Conservation (phyloP, 2,888 invertebrate genomes). For the Monochamus alternatus region DNA sequence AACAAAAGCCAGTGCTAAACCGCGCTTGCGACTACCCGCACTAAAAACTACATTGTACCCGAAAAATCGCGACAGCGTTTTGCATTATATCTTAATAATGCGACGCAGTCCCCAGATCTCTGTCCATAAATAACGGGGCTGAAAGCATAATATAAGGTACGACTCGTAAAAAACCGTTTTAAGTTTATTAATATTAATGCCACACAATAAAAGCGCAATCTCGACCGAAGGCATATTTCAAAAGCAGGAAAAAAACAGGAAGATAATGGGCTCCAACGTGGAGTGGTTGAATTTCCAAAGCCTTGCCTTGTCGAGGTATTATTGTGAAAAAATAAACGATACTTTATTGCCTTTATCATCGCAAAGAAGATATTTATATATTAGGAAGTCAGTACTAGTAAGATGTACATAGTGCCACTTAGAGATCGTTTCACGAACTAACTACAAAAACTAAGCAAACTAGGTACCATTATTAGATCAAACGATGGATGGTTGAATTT, state of each 20-base stretch:
- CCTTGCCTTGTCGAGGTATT: slow-evolving; percentile 1
- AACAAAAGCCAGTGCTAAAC: background rate
- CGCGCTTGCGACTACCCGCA: background rate
- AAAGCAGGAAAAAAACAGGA: slow-evolving; percentile 35
- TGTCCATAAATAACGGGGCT: slow-evolving; percentile 58
- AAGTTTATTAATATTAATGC: slow-evolving; percentile 64
- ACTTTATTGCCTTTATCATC: no score
- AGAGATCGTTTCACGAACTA: no score
- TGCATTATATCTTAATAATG: slow-evolving; percentile 52
- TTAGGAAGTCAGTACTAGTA: no score
- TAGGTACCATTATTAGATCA: no score
- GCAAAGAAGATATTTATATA: no score
- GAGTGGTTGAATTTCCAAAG: background rate
- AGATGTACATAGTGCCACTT: no score
- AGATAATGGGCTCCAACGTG: slow-evolving; percentile 40
- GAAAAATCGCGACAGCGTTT: slow-evolving; percentile 25
- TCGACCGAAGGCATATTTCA: slow-evolving; percentile 50
- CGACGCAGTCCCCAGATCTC: slow-evolving; percentile 43
- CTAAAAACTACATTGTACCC: slow-evolving; percentile 27
- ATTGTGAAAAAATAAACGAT: background rate
- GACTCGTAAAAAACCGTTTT: slow-evolving; percentile 61
- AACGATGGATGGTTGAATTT: no score
- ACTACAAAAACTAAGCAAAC: no score
- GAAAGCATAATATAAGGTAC: slow-evolving; percentile 58
- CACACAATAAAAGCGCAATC: slow-evolving; percentile 59